phyloP scores from a whole-genome alignment of 2,113 vertebrate species.

The Sander vitreus region DNA sequence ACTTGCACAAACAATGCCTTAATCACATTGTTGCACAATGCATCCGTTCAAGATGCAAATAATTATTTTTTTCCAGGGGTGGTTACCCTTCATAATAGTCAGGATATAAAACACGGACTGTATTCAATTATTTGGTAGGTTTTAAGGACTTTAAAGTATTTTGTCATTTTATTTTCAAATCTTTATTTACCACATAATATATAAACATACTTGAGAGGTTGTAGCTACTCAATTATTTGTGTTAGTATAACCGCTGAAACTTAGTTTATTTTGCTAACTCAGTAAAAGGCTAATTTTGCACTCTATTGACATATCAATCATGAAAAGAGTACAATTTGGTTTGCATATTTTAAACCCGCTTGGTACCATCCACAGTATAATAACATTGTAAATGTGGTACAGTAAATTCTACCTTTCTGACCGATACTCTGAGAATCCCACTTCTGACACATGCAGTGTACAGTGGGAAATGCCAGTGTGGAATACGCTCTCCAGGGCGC shows the following conservation, averaged over 20 bases:
- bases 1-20: background rate
- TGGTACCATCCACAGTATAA: background rate
- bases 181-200: background rate
- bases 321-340: no score
- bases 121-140: background rate
- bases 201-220: background rate
- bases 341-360: no score
- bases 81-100: background rate
- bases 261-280: no score
- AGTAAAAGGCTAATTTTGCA: no score
- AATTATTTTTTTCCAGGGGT: background rate
- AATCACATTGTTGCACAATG: background rate
- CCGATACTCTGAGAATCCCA: constrained; percentile 1
- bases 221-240: background rate
- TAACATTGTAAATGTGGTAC: background rate
- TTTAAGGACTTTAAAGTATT: background rate
- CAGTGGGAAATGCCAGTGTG: background rate
- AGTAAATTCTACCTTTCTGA: background rate
- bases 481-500: background rate
- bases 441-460: constrained; percentile 7
- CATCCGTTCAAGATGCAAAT: background rate
- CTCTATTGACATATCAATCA: no score
- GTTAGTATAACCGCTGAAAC: no score
- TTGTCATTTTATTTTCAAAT: background rate
- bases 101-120: background rate